Base-by-base conservation (phyloP, 2,797 vertebrate species). In the Hydrophis major region DNA sequence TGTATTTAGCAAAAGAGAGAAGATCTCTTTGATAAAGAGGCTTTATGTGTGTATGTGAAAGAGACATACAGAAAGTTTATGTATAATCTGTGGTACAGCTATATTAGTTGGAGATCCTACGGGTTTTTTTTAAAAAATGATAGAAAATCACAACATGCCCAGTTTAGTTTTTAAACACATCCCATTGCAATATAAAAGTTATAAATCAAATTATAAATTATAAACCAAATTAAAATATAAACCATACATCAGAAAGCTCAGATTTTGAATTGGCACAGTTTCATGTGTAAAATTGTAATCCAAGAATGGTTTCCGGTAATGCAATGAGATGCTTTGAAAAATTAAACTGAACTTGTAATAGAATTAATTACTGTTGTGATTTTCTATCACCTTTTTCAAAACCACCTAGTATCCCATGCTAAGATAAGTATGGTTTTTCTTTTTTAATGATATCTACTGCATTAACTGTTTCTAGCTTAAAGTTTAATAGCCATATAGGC, bases 1-100 rank as follows among this genome's bases (percentile, higher is more conserved):
- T 94, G 91, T 93, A 96, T 92, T 37, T 94, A 0, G 57, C n/a
- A 50, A 25, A 83, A 83, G 20, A 37, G 6, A 8, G 74, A 78
- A 8, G 74, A 42, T 66, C 53, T 57, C n/a, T 55, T 57, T 4
- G 57, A 37, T 22, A 32, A 90, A 88, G 94, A 89, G 91, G 69
- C 18, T 90, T 93, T 18, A 22, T 25, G n/a, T 13, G 18, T 87
- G 28, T 14, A 0, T 5, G n/a, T 91, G 20, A 7, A 60, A 89
- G 90, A 86, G 83, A 66, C 74, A 83, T 12, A 47, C 4, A 47
- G 10, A 83, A 83, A 47, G 37, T 83, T 47, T 47, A 83, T 37
- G 12, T 47, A 47, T 83, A 83, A 25, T 47, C 37, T 83, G 8
- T 42, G 37, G 4, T 60, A 69, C 20, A 37, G 7, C 63, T 57